Base-by-base conservation (phyloP, 1,140 invertebrate genomes). In the Hylaeus volcanicus region DNA sequence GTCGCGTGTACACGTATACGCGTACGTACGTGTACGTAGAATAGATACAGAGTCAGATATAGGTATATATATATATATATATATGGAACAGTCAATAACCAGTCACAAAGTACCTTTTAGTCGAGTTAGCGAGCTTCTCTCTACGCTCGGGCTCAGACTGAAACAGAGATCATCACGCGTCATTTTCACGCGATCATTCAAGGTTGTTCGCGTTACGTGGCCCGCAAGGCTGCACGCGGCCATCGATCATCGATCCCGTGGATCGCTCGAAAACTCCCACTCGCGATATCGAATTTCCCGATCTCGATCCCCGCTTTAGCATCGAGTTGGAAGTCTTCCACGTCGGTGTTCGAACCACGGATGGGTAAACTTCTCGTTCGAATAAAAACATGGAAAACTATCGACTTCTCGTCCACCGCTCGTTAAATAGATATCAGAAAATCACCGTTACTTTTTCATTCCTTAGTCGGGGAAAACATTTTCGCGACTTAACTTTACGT, bases 21-120 rank as follows among this genome's bases (percentile, higher is more conserved):
- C 84, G 77, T 64, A 71, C 73, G 48, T 79, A 83, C 71, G 77
- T 48, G 84, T 78, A 86, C 45, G 86, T 64, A 87, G 66, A 79
- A 83, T 61, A 79, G 37, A 79, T 65, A 84, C 48, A 81, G 51
- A 73, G 43, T 82, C 51, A 83, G 9, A 79, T 68, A 84, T 58
- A 73, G 56, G 81, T 77, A 81, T 68, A 75, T 79, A 89, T 74
- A 88, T 58, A 86, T 69, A 88, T 80, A 89, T 71, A 85, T 88
- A 89, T 77, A 89, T 87, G 91, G 86, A 90, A 93, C 92, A 93
- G 81, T 92, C 91, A 92, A 90, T 93, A 93, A 92, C 92, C 92
- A 93, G 90, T 92, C 91, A 93, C 92, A 93, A 93, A 93, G 91
- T 93, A 93, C 93, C 93, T 93, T 93, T 93, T 93, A 89, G 93